Conservation (phyloP, 2,113 vertebrate genomes). For the Dipodomys merriami region DNA sequence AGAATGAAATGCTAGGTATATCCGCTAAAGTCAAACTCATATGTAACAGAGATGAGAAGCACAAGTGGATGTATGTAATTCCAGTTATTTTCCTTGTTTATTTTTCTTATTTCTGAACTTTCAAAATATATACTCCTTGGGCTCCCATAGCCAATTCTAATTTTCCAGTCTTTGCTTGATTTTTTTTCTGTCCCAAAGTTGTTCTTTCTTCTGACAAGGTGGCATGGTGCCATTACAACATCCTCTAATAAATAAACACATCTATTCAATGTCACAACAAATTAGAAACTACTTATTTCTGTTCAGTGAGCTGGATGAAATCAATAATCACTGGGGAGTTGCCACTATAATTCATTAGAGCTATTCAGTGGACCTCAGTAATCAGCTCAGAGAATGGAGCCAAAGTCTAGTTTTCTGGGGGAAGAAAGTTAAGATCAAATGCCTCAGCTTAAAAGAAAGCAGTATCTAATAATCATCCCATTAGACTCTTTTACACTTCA, state of each 20-base stretch:
- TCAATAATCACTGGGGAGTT: constrained; percentile 75
- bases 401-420: constrained; percentile 25
- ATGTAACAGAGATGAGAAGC: not conserved
- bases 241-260: constrained; percentile 81
- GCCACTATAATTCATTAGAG: constrained; percentile 69
- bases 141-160: not conserved
- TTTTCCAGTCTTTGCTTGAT: not conserved
- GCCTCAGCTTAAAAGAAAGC: constrained; percentile 59
- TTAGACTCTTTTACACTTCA: constrained; percentile 23
- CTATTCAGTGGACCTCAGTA: constrained; percentile 59
- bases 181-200: not conserved
- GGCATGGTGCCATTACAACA: constrained; percentile 42
- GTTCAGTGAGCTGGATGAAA: constrained; percentile 79
- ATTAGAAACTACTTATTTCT: constrained; percentile 81
- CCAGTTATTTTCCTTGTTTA: not conserved
- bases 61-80: not conserved
- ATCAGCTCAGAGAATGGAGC: constrained; percentile 50
- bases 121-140: not conserved
- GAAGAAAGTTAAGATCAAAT: constrained; percentile 59
- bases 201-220: constrained; percentile 29
- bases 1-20: not conserved
- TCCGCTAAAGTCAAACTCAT: not conserved
- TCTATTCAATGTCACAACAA: constrained; percentile 79
- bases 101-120: not conserved
- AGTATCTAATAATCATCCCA: constrained; percentile 34